Conservation (phyloP, 2,888 invertebrate species). For the Prosopocoilus inquinatus region DNA sequence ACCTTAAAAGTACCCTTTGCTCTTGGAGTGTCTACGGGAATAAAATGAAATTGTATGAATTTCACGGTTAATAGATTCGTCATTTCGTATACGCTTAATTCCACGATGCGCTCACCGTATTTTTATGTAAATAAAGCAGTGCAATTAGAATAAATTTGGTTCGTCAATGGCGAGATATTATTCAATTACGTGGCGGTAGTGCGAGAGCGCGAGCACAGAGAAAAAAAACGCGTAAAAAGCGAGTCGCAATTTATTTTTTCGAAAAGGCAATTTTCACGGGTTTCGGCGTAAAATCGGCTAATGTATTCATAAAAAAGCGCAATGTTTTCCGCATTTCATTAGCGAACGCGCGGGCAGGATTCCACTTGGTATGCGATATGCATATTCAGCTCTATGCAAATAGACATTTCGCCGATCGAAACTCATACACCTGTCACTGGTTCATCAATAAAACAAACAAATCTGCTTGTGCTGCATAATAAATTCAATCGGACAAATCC, state of each 20-base stretch:
- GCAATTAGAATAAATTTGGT: too few species aligned
- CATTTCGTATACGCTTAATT: too few species aligned
- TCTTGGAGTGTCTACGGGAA: too few species aligned
- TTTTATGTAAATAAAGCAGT: too few species aligned
- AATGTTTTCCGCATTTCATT: conserved; percentile 5
- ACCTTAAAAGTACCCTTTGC: too few species aligned
- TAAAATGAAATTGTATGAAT: too few species aligned
- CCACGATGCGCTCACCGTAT: too few species aligned
- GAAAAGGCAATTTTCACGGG: conserved; percentile 3
- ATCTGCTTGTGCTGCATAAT: conserved; percentile 1
- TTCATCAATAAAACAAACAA: conserved; percentile 5
- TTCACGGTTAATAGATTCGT: too few species aligned
- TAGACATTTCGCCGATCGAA: conserved; percentile 3
- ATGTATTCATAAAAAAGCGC: conserved; percentile 4
- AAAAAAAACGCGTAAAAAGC: background rate
- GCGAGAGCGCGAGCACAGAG: too few species aligned
- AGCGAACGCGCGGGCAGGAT: background rate
- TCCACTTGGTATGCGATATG: conserved; percentile 3
- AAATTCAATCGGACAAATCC: conserved; percentile 4
- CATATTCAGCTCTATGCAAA: conserved; percentile 5
- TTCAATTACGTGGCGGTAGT: too few species aligned
- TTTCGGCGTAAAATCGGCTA: background rate
- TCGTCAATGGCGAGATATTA: too few species aligned
- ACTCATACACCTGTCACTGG: conserved; percentile 5
- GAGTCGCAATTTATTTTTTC: background rate